These are phyloP conservation scores for Prosopocoilus inquinatus DNA, from an alignment of 2,888 invertebrate genomes.

Conservation along the genomic window DNA sequence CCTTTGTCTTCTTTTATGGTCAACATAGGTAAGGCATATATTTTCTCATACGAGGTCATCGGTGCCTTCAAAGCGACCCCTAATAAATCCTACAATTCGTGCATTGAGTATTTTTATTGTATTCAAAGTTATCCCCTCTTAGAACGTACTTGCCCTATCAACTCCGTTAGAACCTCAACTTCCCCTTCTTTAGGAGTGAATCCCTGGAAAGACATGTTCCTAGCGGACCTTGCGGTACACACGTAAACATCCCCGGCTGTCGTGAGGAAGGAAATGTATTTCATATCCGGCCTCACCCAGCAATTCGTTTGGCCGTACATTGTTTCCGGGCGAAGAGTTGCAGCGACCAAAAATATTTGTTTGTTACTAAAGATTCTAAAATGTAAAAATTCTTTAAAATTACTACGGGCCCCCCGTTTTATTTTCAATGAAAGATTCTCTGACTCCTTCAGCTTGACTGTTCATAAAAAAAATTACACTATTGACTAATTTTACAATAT, in stretches of 20 bases:
- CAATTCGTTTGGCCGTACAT: constrained; percentile 99
- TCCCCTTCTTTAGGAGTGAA: constrained; percentile 80
- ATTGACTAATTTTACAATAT: too few relatives aligned
- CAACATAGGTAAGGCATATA: constrained; percentile 96
- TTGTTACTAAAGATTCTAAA: constrained; percentile 56
- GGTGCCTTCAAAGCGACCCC: constrained; percentile 85
- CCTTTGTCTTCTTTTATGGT: constrained; percentile 98
- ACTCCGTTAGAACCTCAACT: constrained; percentile 65
- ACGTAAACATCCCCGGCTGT: constrained; percentile 76
- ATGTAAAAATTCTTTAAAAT: too few relatives aligned
- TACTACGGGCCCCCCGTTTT: background rate
- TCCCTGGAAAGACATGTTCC: constrained; percentile 95
- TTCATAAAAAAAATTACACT: too few relatives aligned
- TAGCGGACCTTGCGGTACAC: constrained; percentile 83
- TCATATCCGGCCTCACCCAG: constrained; percentile 95
- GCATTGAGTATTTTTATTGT: background rate
- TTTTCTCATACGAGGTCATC: constrained; percentile 73
- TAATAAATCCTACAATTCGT: constrained; percentile 62
- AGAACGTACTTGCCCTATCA: constrained; percentile 62
- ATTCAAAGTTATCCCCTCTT: background rate
- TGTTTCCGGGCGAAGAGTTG: constrained; percentile 97
- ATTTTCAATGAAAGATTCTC: background rate
- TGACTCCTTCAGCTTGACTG: background rate
- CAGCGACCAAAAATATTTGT: constrained; percentile 85
- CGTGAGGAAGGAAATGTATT: constrained; percentile 83